Evolutionary conservation across 2,888 invertebrate genomes (phyloP).

Genomic region (Itoplectis maculator): DNA sequence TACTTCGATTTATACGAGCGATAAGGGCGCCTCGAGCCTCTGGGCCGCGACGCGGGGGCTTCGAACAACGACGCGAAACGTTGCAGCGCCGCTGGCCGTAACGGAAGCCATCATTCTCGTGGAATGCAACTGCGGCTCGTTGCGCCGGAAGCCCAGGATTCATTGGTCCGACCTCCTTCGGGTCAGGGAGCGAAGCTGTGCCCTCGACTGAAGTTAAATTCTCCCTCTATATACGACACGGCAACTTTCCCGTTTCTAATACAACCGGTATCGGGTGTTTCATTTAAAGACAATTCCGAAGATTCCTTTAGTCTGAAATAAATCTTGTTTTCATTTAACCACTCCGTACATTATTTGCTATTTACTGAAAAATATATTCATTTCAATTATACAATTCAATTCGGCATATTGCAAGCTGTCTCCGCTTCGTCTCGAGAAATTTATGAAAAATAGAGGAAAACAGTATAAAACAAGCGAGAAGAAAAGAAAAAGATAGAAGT

Average conservation of each 20-base stretch:
- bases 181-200: slow-evolving; percentile 51
- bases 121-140: slow-evolving; percentile 65
- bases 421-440: background rate
- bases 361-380: background rate
- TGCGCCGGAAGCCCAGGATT: slow-evolving; percentile 65
- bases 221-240: slow-evolving; percentile 23
- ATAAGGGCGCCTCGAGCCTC: slow-evolving; percentile 64
- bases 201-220: slow-evolving; percentile 48
- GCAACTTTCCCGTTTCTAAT: slow-evolving; percentile 25
- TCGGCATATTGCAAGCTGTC: slow-evolving; percentile 2
- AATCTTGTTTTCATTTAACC: no score
- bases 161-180: slow-evolving; percentile 58
- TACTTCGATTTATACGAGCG: slow-evolving; percentile 71
- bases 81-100: slow-evolving; percentile 49
- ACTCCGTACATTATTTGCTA: background rate
- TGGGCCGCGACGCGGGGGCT: slow-evolving; percentile 39
- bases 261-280: slow-evolving; percentile 8
- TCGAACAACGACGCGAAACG: slow-evolving; percentile 47
- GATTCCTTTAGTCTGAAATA: background rate
- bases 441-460: slow-evolving; percentile 35
- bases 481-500: slow-evolving; percentile 47
- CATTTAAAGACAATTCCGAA: background rate
- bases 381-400: slow-evolving; percentile 29
- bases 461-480: slow-evolving; percentile 10
- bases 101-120: slow-evolving; percentile 72